phyloP scores from a whole-genome alignment of 2,888 invertebrate genomes.

The Nomada lathburiana region DNA sequence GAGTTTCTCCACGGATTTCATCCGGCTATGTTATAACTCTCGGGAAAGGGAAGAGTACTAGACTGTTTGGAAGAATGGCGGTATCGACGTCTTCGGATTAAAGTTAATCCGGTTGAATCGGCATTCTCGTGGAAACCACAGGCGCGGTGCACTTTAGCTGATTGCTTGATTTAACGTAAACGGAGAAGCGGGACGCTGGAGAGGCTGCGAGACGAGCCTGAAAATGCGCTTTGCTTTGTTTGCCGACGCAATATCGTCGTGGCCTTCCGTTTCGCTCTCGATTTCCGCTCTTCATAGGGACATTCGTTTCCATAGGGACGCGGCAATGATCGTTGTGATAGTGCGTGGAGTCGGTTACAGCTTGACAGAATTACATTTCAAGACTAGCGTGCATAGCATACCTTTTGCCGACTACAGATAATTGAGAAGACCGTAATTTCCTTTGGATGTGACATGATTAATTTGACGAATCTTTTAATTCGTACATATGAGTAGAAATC shows the following conservation, averaged over 20 bases:
- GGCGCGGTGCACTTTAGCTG: slow-evolving; percentile 69
- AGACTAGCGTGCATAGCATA: too few relatives aligned
- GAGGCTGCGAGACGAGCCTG: slow-evolving; percentile 21
- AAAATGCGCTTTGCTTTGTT: slow-evolving; percentile 65
- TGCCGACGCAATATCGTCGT: slow-evolving; percentile 54
- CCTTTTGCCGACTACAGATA: too few relatives aligned
- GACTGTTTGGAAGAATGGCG: slow-evolving; percentile 50
- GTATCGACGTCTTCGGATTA: slow-evolving; percentile 61
- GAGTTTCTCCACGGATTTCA: slow-evolving; percentile 16
- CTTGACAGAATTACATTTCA: too few relatives aligned
- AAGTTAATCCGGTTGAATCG: slow-evolving; percentile 63
- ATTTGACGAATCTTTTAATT: too few relatives aligned
- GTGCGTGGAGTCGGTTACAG: too few relatives aligned
- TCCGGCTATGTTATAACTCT: slow-evolving; percentile 41
- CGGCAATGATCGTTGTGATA: slow-evolving; percentile 5
- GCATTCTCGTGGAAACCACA: slow-evolving; percentile 57
- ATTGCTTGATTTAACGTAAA: slow-evolving; percentile 72
- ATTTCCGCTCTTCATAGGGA: slow-evolving; percentile 15
- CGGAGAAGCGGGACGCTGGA: slow-evolving; percentile 5
- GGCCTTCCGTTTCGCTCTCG: slow-evolving; percentile 49
- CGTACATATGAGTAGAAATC: too few relatives aligned
- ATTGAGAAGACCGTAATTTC: too few relatives aligned
- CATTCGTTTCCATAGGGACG: neutral
- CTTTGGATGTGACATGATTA: too few relatives aligned
- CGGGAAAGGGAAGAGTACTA: slow-evolving; percentile 7